Evolutionary conservation across 2,113 vertebrate species (phyloP).

Genomic region (Muntiacus muntjak): DNA sequence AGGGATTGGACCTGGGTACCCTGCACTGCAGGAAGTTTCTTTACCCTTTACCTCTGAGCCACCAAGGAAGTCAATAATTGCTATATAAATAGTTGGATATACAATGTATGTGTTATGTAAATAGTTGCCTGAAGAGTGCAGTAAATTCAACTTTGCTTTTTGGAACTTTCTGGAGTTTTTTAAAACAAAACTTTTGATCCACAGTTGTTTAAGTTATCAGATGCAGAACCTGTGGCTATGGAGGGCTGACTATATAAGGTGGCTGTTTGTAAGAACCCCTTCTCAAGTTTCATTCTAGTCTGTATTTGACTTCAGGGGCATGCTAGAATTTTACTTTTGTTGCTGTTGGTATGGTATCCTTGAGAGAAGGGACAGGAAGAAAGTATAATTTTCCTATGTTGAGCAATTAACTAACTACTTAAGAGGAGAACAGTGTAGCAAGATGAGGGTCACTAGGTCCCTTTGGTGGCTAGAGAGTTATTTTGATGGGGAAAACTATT

Average conservation of each 20-base stretch:
- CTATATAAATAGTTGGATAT: background rate
- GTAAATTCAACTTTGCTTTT: background rate
- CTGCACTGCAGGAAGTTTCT: background rate
- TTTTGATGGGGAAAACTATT: background rate
- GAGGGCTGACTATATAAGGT: background rate
- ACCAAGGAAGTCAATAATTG: background rate
- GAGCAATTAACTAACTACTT: background rate
- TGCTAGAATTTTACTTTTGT: background rate
- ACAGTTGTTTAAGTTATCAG: fast-evolving
- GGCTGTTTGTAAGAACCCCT: background rate
- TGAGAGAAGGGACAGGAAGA: background rate
- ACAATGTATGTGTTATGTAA: background rate
- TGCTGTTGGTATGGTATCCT: background rate
- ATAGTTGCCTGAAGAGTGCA: background rate
- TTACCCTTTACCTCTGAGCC: background rate
- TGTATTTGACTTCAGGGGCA: background rate
- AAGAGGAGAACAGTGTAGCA: background rate
- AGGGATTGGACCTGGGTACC: background rate
- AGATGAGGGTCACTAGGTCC: background rate
- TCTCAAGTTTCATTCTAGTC: background rate
- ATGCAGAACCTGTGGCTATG: background rate
- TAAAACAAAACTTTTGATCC: background rate
- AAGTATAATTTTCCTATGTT: background rate
- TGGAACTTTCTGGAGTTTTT: background rate
- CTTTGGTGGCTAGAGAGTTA: background rate